These are phyloP conservation scores for Drosophila rubida DNA, from an alignment of 2,888 invertebrate genomes.

Conservation along the genomic window DNA sequence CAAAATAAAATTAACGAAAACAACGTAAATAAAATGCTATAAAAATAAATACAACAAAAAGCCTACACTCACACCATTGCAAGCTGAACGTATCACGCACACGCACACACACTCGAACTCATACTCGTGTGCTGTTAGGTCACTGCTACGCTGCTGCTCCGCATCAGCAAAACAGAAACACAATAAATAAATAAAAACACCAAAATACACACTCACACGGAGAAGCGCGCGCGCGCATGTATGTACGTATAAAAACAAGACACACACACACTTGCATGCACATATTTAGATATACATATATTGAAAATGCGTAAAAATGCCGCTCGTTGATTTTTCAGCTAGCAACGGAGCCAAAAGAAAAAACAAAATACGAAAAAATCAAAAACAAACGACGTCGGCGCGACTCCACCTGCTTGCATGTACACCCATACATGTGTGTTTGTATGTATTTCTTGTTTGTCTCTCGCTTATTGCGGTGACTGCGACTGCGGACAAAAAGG, in stretches of 20 bases:
- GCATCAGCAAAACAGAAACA: constrained; percentile 77
- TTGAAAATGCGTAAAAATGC: constrained; percentile 81
- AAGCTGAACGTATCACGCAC: constrained; percentile 21
- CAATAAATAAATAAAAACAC: constrained; percentile 79
- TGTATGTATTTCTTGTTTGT: constrained; percentile 63
- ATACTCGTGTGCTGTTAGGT: constrained; percentile 50
- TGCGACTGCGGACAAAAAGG: constrained; percentile 47
- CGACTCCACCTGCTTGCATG: constrained; percentile 74
- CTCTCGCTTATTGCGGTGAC: constrained; percentile 53
- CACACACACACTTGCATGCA: constrained; percentile 30
- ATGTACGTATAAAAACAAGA: constrained; percentile 42
- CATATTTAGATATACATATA: constrained; percentile 63
- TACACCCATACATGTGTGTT: constrained; percentile 19
- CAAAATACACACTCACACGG: constrained; percentile 60
- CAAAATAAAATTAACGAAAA: constrained; percentile 75
- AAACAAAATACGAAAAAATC: constrained; percentile 30
- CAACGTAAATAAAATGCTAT: constrained; percentile 68
- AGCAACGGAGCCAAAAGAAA: constrained; percentile 59
- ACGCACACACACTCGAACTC: constrained; percentile 21
- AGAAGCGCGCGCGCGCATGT: constrained; percentile 33
- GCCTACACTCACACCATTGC: constrained; percentile 38
- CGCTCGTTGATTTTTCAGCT: constrained; percentile 80
- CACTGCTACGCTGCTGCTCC: constrained; percentile 62
- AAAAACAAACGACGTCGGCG: constrained; percentile 68
- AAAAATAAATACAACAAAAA: constrained; percentile 71